Conservation (phyloP, 2,113 vertebrate genomes). For the Oreochromis aureus region DNA sequence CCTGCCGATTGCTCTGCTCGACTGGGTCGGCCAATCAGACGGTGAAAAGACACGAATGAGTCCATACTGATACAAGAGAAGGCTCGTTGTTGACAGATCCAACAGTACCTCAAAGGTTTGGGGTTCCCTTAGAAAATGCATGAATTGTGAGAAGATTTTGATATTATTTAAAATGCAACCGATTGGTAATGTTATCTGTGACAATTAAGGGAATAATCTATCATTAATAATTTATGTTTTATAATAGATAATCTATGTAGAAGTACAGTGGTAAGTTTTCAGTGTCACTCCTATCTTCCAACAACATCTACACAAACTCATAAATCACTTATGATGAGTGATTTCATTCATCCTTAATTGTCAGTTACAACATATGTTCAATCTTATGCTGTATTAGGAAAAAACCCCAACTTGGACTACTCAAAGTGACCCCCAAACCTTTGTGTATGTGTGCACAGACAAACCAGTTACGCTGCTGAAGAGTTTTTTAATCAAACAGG, state of each 20-base stretch:
- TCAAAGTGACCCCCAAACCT: neutral
- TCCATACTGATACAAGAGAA: neutral
- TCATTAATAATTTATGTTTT: neutral
- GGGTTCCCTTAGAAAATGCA: neutral
- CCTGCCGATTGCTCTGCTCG: neutral
- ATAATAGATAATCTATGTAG: neutral
- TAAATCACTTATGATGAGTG: neutral
- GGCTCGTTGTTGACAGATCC: neutral
- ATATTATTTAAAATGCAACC: neutral
- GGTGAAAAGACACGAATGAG: neutral
- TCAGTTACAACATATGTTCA: neutral
- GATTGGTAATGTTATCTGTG: neutral
- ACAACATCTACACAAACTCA: neutral
- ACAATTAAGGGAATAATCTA: neutral
- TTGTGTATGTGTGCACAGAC: neutral
- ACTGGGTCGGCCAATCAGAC: neutral
- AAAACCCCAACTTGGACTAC: fast-evolving
- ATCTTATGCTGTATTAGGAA: neutral
- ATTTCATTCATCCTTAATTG: neutral
- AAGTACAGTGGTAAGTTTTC: neutral
- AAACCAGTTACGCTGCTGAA: neutral
- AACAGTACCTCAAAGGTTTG: neutral
- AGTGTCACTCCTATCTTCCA: neutral
- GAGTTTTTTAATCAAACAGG: neutral
- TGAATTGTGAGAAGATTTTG: neutral